Evolutionary conservation across 2,797 vertebrate genomes (phyloP).

Genomic region (Melopsittacus undulatus): DNA sequence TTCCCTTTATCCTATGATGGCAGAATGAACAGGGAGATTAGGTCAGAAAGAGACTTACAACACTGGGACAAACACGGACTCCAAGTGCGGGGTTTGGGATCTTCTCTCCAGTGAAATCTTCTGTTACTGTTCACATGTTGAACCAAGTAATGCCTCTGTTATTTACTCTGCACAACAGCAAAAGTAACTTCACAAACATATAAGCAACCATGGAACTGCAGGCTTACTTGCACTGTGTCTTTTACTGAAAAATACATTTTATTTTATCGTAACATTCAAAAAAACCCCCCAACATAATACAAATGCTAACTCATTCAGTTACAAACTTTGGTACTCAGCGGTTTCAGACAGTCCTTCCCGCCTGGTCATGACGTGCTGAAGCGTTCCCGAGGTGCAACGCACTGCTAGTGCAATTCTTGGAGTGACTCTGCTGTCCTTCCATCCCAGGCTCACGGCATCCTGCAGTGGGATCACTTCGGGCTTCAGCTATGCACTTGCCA

Average conservation of each 20-base stretch:
- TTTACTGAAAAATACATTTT: slow-evolving; percentile 83
- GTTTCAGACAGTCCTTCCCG: slow-evolving; percentile 61
- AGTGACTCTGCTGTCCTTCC: neutral
- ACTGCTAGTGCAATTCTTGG: slow-evolving; percentile 63
- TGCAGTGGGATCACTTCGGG: neutral
- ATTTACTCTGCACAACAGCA: neutral
- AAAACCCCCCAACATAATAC: slow-evolving; percentile 60
- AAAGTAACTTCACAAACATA: neutral
- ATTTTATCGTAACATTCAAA: slow-evolving; percentile 79
- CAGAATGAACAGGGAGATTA: neutral
- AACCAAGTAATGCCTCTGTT: neutral
- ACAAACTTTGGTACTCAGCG: slow-evolving; percentile 66
- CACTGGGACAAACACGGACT: neutral
- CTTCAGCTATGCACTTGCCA: slow-evolving; percentile 3
- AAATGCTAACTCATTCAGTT: slow-evolving; percentile 75
- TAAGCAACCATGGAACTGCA: neutral
- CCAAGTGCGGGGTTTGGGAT: accelerated
- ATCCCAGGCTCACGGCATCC: neutral
- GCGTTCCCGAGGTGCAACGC: slow-evolving; percentile 59
- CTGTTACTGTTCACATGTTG: neutral
- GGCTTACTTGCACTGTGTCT: slow-evolving; percentile 62
- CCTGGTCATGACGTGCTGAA: slow-evolving; percentile 29
- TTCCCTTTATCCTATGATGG: neutral
- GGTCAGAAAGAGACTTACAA: neutral
- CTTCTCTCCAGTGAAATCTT: neutral